Evolutionary conservation across 2,888 invertebrate species (phyloP).

Genomic region (Podabrus alpinus): DNA sequence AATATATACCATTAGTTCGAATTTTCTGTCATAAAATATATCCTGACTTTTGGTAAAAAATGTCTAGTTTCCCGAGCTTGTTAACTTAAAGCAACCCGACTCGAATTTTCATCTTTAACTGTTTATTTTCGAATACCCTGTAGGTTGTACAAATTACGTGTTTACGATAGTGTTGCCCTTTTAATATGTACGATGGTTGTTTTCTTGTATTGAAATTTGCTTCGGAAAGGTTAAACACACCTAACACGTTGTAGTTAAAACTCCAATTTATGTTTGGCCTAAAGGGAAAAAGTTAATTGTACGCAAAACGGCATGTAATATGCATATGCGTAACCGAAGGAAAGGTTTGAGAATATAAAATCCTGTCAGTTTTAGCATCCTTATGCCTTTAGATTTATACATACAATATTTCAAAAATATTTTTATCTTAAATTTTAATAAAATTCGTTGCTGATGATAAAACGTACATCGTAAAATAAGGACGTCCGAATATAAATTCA

Average conservation of each 20-base stretch:
- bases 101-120: too few relatives aligned
- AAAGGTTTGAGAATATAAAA: neutral
- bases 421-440: neutral
- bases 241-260: neutral
- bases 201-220: too few relatives aligned
- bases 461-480: neutral
- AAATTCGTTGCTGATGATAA: neutral
- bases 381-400: neutral
- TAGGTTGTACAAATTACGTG: too few relatives aligned
- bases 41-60: too few relatives aligned
- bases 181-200: too few relatives aligned
- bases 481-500: neutral
- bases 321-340: neutral
- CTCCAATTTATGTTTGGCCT: neutral
- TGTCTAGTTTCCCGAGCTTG: too few relatives aligned
- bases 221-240: neutral
- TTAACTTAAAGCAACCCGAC: too few relatives aligned
- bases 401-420: neutral
- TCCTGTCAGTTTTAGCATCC: neutral
- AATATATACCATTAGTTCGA: too few relatives aligned
- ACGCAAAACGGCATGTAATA: neutral
- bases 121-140: too few relatives aligned
- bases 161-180: too few relatives aligned
- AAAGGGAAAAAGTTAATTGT: neutral
- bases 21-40: too few relatives aligned